A percentile compares a stretch with the other conserved stretches of the same genome.
Evolutionary conservation across 2,888 invertebrate species (phyloP).

Genomic region (Cartodere bifasciata): DNA sequence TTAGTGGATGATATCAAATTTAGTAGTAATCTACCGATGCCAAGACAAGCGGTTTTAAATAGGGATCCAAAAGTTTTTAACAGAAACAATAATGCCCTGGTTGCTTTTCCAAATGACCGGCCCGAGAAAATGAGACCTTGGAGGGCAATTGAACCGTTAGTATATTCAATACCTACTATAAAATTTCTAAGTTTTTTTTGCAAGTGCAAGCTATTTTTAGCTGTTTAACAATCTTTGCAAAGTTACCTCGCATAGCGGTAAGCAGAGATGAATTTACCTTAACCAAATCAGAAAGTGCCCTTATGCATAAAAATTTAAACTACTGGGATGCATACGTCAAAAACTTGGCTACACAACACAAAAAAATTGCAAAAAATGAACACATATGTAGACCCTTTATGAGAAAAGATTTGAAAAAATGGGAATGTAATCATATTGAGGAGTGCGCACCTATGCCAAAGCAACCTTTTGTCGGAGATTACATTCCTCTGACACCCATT

Average conservation of each 20-base stretch:
- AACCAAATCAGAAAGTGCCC: conserved; percentile 17
- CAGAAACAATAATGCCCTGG: conserved; percentile 18
- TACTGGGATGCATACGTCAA: no score
- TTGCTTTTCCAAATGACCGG: conserved; percentile 33
- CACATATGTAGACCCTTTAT: no score
- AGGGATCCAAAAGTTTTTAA: conserved; percentile 12
- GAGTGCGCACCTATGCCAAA: no score
- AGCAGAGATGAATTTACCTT: conserved; percentile 19
- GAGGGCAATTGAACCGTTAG: conserved; percentile 17
- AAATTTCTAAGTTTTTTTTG: no score
- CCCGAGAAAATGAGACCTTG: conserved; percentile 23
- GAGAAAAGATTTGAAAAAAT: no score
- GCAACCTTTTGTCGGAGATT: no score
- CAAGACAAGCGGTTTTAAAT: conserved; percentile 20
- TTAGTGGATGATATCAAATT: conserved; percentile 25
- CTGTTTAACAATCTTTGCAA: conserved; percentile 30
- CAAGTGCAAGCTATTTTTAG: no score
- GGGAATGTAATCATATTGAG: no score
- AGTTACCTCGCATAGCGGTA: conserved; percentile 20
- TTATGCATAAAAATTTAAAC: no score
- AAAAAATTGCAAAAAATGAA: no score
- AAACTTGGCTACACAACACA: no score
- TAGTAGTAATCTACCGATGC: conserved; percentile 20
- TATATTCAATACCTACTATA: no score
- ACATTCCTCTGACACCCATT: conserved; percentile 31